Percentiles rank a stretch among this genome's conserved stretches.
Conservation (phyloP, 2,113 vertebrate species). For the Brachyistius frenatus region DNA sequence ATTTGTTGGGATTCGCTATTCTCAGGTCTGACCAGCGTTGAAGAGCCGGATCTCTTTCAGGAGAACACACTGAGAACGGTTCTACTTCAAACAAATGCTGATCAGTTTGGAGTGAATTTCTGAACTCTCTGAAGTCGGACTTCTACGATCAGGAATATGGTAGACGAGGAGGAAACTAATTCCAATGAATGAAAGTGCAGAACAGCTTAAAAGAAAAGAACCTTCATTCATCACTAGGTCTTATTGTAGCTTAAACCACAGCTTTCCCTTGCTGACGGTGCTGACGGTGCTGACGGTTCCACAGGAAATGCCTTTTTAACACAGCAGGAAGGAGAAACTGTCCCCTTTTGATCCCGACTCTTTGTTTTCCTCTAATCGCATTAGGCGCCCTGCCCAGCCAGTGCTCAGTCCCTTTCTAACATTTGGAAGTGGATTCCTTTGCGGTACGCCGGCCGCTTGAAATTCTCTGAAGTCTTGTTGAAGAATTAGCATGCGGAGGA, state of each 20-base stretch:
- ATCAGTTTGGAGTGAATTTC: constrained; percentile 30
- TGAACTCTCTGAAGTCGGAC: constrained; percentile 13
- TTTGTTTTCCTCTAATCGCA: constrained; percentile 66
- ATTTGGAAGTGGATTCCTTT: constrained; percentile 28
- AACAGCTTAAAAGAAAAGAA: constrained; percentile 1
- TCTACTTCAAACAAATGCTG: constrained; percentile 24
- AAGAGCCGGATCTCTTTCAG: not conserved
- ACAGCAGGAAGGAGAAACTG: constrained; percentile 67
- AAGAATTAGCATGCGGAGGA: constrained; percentile 67
- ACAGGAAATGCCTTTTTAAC: constrained; percentile 77
- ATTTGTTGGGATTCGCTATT: constrained; percentile 12
- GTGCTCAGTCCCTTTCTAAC: constrained; percentile 27
- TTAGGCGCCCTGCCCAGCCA: constrained; percentile 54
- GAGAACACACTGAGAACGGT: constrained; percentile 27
- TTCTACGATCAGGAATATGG: not conserved
- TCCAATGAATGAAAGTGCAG: constrained; percentile 22
- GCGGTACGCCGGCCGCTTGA: constrained; percentile 32
- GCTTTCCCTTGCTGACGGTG: constrained; percentile 34
- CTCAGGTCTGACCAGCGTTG: constrained; percentile 21
- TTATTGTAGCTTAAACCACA: constrained; percentile 52
- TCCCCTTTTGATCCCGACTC: constrained; percentile 22
- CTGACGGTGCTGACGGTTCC: constrained; percentile 58
- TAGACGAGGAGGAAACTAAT: not conserved
- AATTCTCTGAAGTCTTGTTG: constrained; percentile 59
- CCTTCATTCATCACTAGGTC: constrained; percentile 23